Evolutionary conservation across 2,113 vertebrate genomes (phyloP), one percentile per base, ranked within the genome.

Genomic region (Orthonyx spaldingii): DNA sequence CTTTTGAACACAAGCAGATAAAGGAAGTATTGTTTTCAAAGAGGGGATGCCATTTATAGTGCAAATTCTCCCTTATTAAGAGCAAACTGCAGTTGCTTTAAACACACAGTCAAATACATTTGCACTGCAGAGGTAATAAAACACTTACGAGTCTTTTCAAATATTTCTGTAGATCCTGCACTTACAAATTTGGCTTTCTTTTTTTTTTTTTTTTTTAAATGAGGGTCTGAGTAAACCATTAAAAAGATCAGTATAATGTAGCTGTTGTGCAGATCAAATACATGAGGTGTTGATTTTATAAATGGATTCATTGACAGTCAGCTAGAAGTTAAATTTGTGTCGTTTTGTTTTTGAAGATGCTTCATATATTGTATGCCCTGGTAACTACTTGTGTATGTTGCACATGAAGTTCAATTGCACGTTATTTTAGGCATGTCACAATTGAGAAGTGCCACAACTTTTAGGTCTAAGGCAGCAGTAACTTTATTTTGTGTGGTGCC

Each of bases 1-100:
- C 41, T 96, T 93, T 70, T 97, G 89, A 96, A 94, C 94, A 89
- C 76, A 61, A 84, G 90, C 21, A 96, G 89, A 96, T 92, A 95
- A 97, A 88, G 86, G 76, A 59, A 39, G 49, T 82, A 97, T 96
- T 97, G 94, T 97, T 96, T 91, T 79, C 70, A 61, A 87, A 91
- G 81, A 84, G 68, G 39, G 46, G 52, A 91, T 94, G 77, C 80
- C 84, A 94, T 96, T 95, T 92, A 78, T 83, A 95, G 93, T 91
- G 83, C 72, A 96, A 76, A 74, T 86, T 85, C 64, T 32, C 42
- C 63, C 85, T 85, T 94, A 88, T 71, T 94, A 94, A 83, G 92
- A 57, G 20, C 39, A 86, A 95, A 61, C 83, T 92, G 77, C 56
- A 49, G 63, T 87, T 95, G 47, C 74, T 96, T 93, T 95, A 90